Base-by-base conservation (phyloP, 1,140 invertebrate species). In the Sycobia sp. region DNA sequence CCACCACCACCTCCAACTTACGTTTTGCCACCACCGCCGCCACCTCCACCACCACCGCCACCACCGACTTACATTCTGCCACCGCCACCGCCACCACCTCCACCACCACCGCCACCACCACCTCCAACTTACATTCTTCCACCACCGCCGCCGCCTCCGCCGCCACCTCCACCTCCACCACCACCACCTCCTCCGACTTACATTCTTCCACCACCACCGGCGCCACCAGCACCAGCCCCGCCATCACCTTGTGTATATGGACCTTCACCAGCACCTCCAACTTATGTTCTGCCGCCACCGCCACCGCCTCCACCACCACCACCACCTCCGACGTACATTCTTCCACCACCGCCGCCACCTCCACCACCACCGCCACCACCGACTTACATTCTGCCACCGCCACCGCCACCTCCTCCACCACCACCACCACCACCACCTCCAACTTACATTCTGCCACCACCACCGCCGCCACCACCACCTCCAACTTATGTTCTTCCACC, bases 1-100 rank as follows among this genome's bases (percentile, higher is more conserved):
- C 38, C 53, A 1, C 53, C 50, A 32, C 53, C 54, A 7, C 54
- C 54, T 2, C 41, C 27, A 32, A 11, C 14, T 5, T 53, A 53
- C 20, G 14, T 1, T 3, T 13, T 14, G n/a, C 27, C 47, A 10
- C 18, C 20, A 10, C 41, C 41, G 18, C 20, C 41, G 11, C 41
- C 41, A 20, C 27, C 49, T 34, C 49, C 49, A 2, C 27, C 27
- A 14, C 23, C 14, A 20, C 23, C 46, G n/a, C 46, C 22, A 27
- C 20, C 41, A 10, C n/a, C 16, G 5, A 9, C 20, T 10, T 22
- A 22, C 11, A 10, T 13, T 14, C 14, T 22, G 14, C 5, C 27
- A 34, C 29, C 27, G 4, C 27, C 49, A 51, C 27, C 16, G 9
- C 41, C 41, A 16, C 18, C 20, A 44, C 20, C 41, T 1, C 3